Evolutionary conservation across 2,113 vertebrate genomes (phyloP).

Genomic region (Raja brachyura): DNA sequence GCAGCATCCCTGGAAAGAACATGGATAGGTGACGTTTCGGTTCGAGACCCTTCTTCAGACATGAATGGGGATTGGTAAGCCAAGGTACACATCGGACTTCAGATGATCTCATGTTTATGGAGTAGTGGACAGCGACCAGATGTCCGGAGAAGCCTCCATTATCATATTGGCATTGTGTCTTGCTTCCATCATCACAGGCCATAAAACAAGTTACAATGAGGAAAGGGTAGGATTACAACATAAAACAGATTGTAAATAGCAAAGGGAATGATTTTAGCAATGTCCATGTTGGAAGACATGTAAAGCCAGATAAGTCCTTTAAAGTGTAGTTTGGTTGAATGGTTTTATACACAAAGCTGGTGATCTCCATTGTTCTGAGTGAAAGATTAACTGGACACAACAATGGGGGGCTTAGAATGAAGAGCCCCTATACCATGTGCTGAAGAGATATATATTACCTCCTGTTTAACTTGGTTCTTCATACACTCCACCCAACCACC

Average conservation of each 20-base stretch:
- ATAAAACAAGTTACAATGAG: not conserved
- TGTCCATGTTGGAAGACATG: not conserved
- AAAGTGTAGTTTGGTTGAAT: not conserved
- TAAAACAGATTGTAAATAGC: not conserved
- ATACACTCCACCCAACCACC: too few species aligned
- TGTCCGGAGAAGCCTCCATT: not conserved
- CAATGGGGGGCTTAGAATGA: not conserved
- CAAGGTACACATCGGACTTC: not conserved
- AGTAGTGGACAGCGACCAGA: not conserved
- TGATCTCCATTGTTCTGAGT: not conserved
- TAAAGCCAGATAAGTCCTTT: not conserved
- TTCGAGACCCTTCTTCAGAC: too few species aligned
- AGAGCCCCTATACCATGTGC: not conserved
- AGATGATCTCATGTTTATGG: not conserved
- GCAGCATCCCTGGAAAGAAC: too few species aligned
- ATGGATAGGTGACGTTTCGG: too few species aligned
- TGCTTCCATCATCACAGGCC: not conserved
- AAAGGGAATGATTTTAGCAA: not conserved
- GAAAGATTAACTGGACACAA: not conserved
- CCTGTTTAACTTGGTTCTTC: not conserved
- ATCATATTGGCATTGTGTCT: not conserved
- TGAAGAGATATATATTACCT: not conserved
- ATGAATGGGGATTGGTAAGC: too few species aligned
- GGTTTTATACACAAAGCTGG: not conserved
- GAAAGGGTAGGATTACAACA: not conserved